Base-by-base conservation (phyloP, 1,140 invertebrate species). In the Vollenhovia emeryi region DNA sequence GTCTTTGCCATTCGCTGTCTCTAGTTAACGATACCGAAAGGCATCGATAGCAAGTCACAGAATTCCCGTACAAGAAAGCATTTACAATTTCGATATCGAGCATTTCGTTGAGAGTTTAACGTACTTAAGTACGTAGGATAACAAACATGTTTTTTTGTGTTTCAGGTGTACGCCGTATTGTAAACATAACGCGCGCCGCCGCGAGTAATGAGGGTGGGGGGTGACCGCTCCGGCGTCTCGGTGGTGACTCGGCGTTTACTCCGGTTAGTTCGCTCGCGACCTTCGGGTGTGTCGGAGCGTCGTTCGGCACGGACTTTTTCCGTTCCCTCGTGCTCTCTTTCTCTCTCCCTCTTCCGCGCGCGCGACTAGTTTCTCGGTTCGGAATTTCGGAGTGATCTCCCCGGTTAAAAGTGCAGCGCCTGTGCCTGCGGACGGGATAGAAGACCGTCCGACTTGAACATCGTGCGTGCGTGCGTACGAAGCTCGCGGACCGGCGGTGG, bases 181-280 rank as follows among this genome's bases (percentile, higher is more conserved):
- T 43, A 9, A 9, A 43, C 40, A 43, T 11, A 13, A 43, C 8
- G 40, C 40, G 8, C 11, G 40, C 40, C 40, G 40, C 40, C 2
- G 9, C 40, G 40, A 11, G 40, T 9, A 11, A 2, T 43, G 43
- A 3, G 11, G 43, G 48, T 50, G 48, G 48, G 43, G 48, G 48
- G 48, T 43, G 43, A 13, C 43, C 55, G 15, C 57, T 15, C n/a
- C 9, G 33, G 3, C 5, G 0, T 24, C 27, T 57, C 7, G 30
- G 3, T 0, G 33, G n/a, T 9, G 59, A 21, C 68, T 45, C 78
- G 52, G 52, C 75, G 76, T 55, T 18, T 24, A n/a, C 87, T 89
- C 66, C 60, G 64, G n/a, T 90, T 76, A 94, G 94, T 94, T 93
- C 57, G 93, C 91, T 94, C 88, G 93, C 93, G 93, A 92, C 93